Evolutionary conservation across 2,113 vertebrate genomes (phyloP).

Genomic region (Dermatemys mawii): DNA sequence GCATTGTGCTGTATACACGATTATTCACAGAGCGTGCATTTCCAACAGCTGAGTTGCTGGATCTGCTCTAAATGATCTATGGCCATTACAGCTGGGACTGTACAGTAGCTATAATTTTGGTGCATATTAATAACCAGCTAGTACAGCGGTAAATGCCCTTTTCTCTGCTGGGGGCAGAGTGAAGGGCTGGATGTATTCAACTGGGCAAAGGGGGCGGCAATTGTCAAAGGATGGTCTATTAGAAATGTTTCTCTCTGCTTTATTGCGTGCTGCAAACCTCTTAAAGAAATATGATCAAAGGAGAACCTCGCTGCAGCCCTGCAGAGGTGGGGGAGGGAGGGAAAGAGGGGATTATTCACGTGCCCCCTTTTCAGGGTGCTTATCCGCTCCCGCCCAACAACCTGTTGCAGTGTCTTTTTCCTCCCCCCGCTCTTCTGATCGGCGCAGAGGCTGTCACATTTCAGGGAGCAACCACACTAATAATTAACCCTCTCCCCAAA

Average conservation of each 20-base stretch:
- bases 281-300: background rate
- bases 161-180: constrained; percentile 54
- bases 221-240: background rate
- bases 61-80: constrained; percentile 70
- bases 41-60: constrained; percentile 70
- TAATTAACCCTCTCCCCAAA: background rate
- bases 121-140: constrained; percentile 77
- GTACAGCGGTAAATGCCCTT: constrained; percentile 72
- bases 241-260: background rate
- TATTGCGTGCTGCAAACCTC: background rate
- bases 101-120: constrained; percentile 76
- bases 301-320: background rate
- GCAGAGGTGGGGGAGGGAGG: background rate
- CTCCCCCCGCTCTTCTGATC: background rate
- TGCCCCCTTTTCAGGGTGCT: constrained; percentile 35
- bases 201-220: background rate
- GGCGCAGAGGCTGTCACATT: background rate
- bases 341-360: constrained; percentile 20
- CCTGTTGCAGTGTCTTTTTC: background rate
- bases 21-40: constrained; percentile 54
- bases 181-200: constrained; percentile 12
- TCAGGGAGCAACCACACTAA: background rate
- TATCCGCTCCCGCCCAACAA: constrained; percentile 24
- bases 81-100: constrained; percentile 63
- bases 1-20: constrained; percentile 44